phyloP scores from a whole-genome alignment of 2,113 vertebrate genomes.

The Laticauda colubrina region DNA sequence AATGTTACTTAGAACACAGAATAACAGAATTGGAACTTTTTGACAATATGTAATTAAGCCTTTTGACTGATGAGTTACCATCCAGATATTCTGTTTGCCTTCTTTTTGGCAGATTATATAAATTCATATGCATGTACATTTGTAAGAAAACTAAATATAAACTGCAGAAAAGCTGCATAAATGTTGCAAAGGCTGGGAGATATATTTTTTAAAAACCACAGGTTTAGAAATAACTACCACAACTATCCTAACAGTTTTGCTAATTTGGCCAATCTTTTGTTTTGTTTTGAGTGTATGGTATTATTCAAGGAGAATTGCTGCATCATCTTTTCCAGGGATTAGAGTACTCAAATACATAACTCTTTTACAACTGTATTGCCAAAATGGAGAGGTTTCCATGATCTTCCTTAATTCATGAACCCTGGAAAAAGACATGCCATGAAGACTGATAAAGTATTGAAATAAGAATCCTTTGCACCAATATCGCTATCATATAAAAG shows the following conservation, averaged over 20 bases:
- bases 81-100: not conserved
- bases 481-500: no score
- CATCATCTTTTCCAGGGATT: slow-evolving; percentile 17
- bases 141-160: not conserved
- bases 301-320: not conserved
- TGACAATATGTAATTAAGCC: not conserved
- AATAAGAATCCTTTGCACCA: not conserved
- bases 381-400: not conserved
- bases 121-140: not conserved
- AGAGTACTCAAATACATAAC: not conserved
- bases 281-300: not conserved
- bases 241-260: not conserved
- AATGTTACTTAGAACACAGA: not conserved
- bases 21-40: not conserved
- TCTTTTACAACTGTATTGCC: not conserved
- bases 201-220: not conserved
- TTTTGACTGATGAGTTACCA: not conserved
- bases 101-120: not conserved
- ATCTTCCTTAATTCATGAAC: not conserved
- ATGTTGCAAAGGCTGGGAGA: no score
- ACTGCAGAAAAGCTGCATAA: not conserved
- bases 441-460: not conserved
- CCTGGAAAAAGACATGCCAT: not conserved
- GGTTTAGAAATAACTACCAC: not conserved
- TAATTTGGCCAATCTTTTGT: not conserved